Evolutionary conservation across 2,888 invertebrate species (phyloP).

Genomic region (Charanyca ferruginea): DNA sequence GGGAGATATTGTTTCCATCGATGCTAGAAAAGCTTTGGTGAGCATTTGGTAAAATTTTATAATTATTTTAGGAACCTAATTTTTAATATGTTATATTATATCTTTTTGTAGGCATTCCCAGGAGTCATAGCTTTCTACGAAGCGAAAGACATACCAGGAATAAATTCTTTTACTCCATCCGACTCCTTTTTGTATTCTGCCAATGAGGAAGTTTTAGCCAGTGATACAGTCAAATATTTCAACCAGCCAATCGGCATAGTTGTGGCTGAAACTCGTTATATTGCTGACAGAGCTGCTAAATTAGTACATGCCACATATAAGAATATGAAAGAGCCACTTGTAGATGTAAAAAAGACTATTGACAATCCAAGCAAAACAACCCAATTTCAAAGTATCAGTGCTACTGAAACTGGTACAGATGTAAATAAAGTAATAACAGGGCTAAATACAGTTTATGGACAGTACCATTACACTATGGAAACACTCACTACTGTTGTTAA

Average conservation of each 20-base stretch:
- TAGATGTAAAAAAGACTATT: slow-evolving; percentile 65
- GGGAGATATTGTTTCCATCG: slow-evolving; percentile 91
- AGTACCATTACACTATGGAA: slow-evolving; percentile 94
- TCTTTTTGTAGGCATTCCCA: slow-evolving; percentile 73
- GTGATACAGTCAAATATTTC: slow-evolving; percentile 71
- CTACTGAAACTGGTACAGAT: slow-evolving; percentile 76
- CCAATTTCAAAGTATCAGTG: slow-evolving; percentile 54
- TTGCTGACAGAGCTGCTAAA: slow-evolving; percentile 90
- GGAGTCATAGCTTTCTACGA: slow-evolving; percentile 92
- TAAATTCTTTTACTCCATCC: slow-evolving; percentile 89
- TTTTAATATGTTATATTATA: too few relatives aligned
- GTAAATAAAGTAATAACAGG: slow-evolving; percentile 86
- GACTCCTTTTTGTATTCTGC: slow-evolving; percentile 48
- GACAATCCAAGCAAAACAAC: slow-evolving; percentile 64
- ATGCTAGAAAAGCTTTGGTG: slow-evolving; percentile 92
- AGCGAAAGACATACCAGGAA: slow-evolving; percentile 93
- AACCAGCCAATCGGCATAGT: slow-evolving; percentile 83
- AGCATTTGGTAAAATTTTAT: slow-evolving; percentile 35
- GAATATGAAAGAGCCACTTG: slow-evolving; percentile 77
- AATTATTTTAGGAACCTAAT: neutral
- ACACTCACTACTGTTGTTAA: slow-evolving; percentile 91
- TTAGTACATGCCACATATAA: slow-evolving; percentile 90
- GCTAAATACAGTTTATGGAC: slow-evolving; percentile 88
- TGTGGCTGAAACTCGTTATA: slow-evolving; percentile 89
- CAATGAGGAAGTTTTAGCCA: slow-evolving; percentile 84